These are phyloP conservation scores for Rhabdornis inornatus DNA, from an alignment of 2,113 vertebrate species.

Conservation along the genomic window DNA sequence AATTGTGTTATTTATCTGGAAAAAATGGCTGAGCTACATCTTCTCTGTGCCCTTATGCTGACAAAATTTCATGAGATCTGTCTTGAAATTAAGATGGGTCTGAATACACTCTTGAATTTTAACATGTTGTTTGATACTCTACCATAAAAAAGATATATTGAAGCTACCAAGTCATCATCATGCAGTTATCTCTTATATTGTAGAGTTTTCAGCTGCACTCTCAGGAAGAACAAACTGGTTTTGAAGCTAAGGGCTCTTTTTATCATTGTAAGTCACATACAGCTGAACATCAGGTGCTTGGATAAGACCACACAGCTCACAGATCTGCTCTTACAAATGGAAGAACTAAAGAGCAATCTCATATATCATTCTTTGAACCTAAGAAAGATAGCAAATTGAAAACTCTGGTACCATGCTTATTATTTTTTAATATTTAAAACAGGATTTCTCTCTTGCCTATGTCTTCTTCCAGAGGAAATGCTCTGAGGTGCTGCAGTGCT, in stretches of 20 bases:
- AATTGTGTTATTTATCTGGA: neutral
- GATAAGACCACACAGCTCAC: neutral
- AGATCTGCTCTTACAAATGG: neutral
- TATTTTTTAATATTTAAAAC: neutral
- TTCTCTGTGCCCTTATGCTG: neutral
- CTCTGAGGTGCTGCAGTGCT: neutral
- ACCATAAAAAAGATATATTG: neutral
- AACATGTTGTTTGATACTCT: neutral
- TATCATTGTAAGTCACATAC: neutral
- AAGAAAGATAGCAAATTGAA: neutral
- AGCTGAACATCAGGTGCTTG: neutral
- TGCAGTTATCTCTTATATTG: neutral
- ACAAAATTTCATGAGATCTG: neutral
- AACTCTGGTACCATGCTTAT: neutral
- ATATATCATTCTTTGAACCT: neutral
- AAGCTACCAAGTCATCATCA: neutral
- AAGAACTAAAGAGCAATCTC: neutral
- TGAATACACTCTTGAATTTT: neutral
- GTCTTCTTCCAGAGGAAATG: neutral
- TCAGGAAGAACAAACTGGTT: neutral
- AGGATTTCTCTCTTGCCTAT: neutral
- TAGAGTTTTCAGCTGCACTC: neutral
- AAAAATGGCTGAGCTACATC: neutral
- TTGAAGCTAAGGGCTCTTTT: constrained; percentile 16
- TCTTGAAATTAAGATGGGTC: neutral